These are phyloP conservation scores for Athalia rosae DNA, from an alignment of 2,888 invertebrate genomes.

Conservation along the genomic window DNA sequence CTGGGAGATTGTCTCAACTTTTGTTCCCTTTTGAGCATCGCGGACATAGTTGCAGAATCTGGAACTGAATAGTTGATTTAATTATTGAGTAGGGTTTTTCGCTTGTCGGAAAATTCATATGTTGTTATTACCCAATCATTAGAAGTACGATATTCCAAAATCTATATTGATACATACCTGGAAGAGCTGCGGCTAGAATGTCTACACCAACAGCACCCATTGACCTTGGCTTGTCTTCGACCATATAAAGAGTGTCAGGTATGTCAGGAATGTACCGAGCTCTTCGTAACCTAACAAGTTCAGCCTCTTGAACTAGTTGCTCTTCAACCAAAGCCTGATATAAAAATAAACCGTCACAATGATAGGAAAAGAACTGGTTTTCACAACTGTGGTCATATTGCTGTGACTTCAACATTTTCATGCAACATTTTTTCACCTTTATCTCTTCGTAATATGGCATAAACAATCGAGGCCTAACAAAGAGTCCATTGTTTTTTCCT, in stretches of 20 bases:
- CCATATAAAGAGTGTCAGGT: constrained; percentile 96
- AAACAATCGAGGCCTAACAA: constrained; percentile 91
- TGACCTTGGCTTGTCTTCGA: constrained; percentile 77
- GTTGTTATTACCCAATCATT: not conserved
- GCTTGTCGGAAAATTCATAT: too few species aligned
- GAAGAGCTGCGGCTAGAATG: constrained; percentile 80
- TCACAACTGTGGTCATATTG: not conserved
- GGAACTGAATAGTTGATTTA: constrained; percentile 77
- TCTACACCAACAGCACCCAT: constrained; percentile 78
- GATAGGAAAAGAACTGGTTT: constrained; percentile 17
- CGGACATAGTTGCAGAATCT: constrained; percentile 83
- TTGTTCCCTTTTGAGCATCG: constrained; percentile 90
- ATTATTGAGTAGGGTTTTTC: not conserved
- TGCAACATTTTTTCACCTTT: constrained; percentile 77
- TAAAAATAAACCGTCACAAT: constrained; percentile 36
- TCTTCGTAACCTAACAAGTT: constrained; percentile 81
- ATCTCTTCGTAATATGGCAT: constrained; percentile 97
- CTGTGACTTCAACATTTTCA: not conserved
- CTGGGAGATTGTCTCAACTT: constrained; percentile 87
- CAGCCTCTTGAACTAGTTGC: constrained; percentile 86
- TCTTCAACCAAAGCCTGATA: constrained; percentile 85
- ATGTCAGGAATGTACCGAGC: constrained; percentile 87
- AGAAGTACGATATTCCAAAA: not conserved
- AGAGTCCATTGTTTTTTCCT: constrained; percentile 82
- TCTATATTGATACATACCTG: constrained; percentile 68